Conservation (phyloP, 2,888 invertebrate species). For the Oxytorus armatus region DNA sequence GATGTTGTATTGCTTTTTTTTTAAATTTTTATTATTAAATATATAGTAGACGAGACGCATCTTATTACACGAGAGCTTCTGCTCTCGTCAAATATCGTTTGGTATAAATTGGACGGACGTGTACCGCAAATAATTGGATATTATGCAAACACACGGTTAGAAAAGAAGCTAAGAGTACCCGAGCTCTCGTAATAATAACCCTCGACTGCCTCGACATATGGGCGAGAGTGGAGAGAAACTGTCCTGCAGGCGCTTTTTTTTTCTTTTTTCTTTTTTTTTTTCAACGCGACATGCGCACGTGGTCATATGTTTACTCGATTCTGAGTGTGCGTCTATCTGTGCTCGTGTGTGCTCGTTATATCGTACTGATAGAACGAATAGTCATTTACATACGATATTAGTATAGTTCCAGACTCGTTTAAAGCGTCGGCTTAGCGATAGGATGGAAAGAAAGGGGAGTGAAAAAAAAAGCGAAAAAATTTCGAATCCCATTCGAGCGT, state of each 20-base stretch:
- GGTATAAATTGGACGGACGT: constrained; percentile 63
- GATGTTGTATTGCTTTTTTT: no score
- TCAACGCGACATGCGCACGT: constrained; percentile 39
- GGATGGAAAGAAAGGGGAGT: constrained; percentile 17
- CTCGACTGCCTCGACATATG: constrained; percentile 73
- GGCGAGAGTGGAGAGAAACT: constrained; percentile 51
- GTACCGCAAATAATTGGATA: constrained; percentile 75
- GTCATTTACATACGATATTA: constrained; percentile 53
- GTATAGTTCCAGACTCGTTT: constrained; percentile 58
- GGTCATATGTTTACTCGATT: constrained; percentile 15
- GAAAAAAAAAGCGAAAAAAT: constrained; percentile 39
- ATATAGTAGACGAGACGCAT: no score
- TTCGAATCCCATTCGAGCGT: constrained; percentile 58
- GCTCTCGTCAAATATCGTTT: constrained; percentile 24
- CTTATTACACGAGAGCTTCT: constrained; percentile 3
- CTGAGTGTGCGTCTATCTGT: background rate
- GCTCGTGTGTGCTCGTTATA: constrained; percentile 10
- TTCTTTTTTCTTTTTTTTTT: no score
- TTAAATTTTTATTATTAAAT: no score
- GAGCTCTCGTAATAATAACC: constrained; percentile 46
- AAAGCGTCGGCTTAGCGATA: constrained; percentile 69
- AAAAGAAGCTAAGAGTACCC: constrained; percentile 44
- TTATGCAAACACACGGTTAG: constrained; percentile 74
- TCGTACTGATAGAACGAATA: constrained; percentile 23
- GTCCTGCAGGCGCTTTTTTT: constrained; percentile 40